Conservation (phyloP, 1,140 invertebrate species). For the Drosophila pallidifrons region DNA sequence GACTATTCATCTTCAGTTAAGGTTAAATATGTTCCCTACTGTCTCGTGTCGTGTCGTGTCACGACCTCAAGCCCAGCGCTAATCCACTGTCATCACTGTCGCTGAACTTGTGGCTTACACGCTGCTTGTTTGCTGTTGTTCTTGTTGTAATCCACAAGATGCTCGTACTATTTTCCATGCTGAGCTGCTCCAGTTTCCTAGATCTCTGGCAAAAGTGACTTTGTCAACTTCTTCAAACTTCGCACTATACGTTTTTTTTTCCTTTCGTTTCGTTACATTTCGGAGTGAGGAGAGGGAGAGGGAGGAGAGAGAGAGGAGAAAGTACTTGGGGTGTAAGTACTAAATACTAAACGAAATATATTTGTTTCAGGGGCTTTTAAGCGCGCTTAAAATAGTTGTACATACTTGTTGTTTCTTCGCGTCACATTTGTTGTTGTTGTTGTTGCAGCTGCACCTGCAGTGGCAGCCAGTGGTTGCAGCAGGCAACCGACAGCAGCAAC, state of each 20-base stretch:
- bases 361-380: slow-evolving; percentile 52
- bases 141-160: slow-evolving; percentile 3
- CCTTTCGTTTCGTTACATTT: too few relatives aligned
- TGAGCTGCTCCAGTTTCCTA: slow-evolving; percentile 11
- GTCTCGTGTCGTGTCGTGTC: neutral
- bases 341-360: slow-evolving; percentile 52
- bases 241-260: slow-evolving; percentile 14
- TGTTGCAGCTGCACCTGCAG: slow-evolving; percentile 27
- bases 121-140: neutral
- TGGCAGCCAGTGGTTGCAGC: slow-evolving; percentile 8
- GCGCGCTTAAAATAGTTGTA: slow-evolving; percentile 50
- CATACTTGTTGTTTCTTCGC: slow-evolving; percentile 37
- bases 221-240: slow-evolving; percentile 16
- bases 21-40: too few relatives aligned
- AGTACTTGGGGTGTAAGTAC: neutral
- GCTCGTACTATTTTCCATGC: neutral
- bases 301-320: neutral
- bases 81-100: neutral
- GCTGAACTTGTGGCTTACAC: slow-evolving; percentile 3
- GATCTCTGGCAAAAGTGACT: slow-evolving; percentile 15
- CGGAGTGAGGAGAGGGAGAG: neutral
- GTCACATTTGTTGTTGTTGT: slow-evolving; percentile 13
- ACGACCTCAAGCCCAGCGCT: neutral
- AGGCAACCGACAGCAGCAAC: slow-evolving; percentile 32
- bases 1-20: too few relatives aligned